Percentiles rank a stretch among this genome's conserved stretches.
Conservation (phyloP, 1,140 invertebrate species). For the Papilio polyxenes region DNA sequence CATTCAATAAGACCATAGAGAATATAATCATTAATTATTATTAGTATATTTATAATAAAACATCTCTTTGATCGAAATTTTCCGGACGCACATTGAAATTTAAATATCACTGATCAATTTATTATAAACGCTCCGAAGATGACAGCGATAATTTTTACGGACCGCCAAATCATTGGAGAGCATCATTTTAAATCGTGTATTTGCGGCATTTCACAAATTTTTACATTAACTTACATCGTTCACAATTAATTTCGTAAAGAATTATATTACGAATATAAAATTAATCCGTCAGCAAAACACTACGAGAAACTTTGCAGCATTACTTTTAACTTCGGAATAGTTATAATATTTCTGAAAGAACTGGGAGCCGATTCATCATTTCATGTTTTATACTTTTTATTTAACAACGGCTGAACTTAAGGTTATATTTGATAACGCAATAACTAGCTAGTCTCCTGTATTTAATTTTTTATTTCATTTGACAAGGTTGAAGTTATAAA, state of each 20-base stretch:
- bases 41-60: background rate
- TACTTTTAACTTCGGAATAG: background rate
- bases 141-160: conserved; percentile 17
- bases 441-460: background rate
- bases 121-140: conserved; percentile 35
- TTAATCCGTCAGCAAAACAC: background rate
- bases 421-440: too few relatives aligned
- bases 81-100: conserved; percentile 20
- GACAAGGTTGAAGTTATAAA: conserved; percentile 11
- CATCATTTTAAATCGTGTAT: conserved; percentile 20
- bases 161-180: background rate
- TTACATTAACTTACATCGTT: background rate
- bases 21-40: background rate
- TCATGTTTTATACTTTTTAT: background rate
- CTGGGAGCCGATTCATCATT: background rate
- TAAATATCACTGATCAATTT: conserved; percentile 36
- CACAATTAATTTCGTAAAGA: background rate
- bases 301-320: background rate
- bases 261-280: background rate
- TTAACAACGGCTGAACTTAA: background rate
- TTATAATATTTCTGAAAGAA: background rate
- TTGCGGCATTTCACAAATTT: background rate
- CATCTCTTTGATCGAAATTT: conserved; percentile 28
- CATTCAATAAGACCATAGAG: too few relatives aligned
- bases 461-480: background rate